These are phyloP conservation scores for Pterophyllum scalare DNA, from an alignment of 2,113 vertebrate species.

Conservation along the genomic window DNA sequence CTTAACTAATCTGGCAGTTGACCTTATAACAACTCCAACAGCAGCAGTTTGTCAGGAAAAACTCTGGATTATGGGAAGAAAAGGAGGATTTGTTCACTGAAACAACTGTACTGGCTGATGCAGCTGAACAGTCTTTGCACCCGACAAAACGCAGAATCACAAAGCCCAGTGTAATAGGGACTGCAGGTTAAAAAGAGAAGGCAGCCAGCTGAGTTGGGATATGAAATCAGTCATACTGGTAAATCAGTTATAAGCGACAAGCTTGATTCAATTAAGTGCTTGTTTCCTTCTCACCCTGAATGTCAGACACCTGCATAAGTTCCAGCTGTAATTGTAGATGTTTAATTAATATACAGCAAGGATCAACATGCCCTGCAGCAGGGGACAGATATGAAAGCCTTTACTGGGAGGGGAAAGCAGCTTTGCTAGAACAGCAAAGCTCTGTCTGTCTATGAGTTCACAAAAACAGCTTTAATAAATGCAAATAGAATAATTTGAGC, in stretches of 20 bases:
- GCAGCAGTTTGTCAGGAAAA: constrained; percentile 21
- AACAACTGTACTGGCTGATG: background rate
- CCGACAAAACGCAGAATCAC: constrained; percentile 21
- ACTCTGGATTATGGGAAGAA: constrained; percentile 1
- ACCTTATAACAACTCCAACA: constrained; percentile 30
- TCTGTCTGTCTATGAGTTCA: background rate
- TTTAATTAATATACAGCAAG: constrained; percentile 55
- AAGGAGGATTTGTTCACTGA: constrained; percentile 23
- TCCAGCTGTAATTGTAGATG: constrained; percentile 19
- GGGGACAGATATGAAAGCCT: constrained; percentile 18
- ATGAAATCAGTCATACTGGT: constrained; percentile 13
- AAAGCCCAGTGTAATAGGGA: background rate
- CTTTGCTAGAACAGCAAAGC: constrained; percentile 4
- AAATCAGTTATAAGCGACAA: constrained; percentile 12
- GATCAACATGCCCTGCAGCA: background rate
- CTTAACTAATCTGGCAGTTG: constrained; percentile 48
- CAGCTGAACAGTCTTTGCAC: background rate
- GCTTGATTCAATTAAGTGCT: constrained; percentile 38
- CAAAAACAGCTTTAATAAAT: constrained; percentile 35
- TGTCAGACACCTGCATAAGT: constrained; percentile 31
- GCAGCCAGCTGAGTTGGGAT: background rate
- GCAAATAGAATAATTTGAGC: constrained; percentile 47
- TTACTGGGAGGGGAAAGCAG: background rate
- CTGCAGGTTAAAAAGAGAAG: background rate
- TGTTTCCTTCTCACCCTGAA: constrained; percentile 25